Conservation (phyloP, 2,113 vertebrate species). For the Podocnemis expansa region DNA sequence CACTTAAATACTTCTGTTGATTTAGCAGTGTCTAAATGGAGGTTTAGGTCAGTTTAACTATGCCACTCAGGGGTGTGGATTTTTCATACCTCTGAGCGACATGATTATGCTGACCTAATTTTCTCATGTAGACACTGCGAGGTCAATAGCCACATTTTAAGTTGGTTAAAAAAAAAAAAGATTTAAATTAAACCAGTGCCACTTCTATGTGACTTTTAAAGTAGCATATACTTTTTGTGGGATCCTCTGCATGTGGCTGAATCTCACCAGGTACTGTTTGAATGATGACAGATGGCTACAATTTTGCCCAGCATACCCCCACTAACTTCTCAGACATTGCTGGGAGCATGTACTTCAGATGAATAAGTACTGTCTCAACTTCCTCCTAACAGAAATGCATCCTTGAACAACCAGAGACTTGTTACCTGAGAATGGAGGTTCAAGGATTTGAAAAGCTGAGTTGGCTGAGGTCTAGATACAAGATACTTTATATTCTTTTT, state of each 20-base stretch:
- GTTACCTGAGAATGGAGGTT: background rate
- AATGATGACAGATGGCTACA: background rate
- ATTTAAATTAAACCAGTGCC: background rate
- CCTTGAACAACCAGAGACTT: background rate
- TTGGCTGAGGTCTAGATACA: background rate
- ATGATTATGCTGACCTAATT: background rate
- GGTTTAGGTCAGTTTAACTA: background rate
- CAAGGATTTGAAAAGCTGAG: background rate
- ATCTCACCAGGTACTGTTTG: background rate
- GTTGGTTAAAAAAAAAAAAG: background rate
- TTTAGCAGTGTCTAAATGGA: background rate
- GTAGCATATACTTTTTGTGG: background rate
- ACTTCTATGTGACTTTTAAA: fast-evolving
- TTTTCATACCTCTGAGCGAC: background rate
- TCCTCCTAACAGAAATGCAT: background rate
- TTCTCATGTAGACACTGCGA: background rate
- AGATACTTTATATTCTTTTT: background rate
- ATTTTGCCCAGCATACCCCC: background rate
- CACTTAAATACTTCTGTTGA: background rate
- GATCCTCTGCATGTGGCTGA: background rate
- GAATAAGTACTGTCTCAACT: background rate
- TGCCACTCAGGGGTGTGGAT: background rate
- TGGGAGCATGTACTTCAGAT: background rate
- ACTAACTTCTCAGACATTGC: background rate
- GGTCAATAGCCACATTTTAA: background rate